phyloP scores from a whole-genome alignment of 2,888 invertebrate species.

The Chloromyia formosa region DNA sequence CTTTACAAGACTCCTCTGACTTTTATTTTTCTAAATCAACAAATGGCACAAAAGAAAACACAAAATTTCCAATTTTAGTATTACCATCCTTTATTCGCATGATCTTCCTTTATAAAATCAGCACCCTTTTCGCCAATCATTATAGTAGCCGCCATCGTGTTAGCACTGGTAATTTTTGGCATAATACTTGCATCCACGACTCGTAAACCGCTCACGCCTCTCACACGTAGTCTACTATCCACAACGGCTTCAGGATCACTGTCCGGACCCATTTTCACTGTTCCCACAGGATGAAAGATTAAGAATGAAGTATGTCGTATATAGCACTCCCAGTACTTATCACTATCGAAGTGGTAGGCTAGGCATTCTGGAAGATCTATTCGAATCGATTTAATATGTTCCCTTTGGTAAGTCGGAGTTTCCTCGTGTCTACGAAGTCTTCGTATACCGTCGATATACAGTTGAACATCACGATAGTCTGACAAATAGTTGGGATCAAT shows the following conservation, averaged over 20 bases:
- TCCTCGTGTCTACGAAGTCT: slow-evolving; percentile 60
- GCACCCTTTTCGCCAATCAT: slow-evolving; percentile 75
- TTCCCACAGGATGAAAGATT: slow-evolving; percentile 77
- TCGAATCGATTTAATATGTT: slow-evolving; percentile 66
- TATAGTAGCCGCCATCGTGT: slow-evolving; percentile 70
- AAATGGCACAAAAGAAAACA: too few relatives aligned
- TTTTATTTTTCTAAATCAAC: too few relatives aligned
- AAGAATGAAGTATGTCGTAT: slow-evolving; percentile 80
- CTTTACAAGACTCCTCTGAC: too few relatives aligned
- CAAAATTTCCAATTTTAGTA: too few relatives aligned
- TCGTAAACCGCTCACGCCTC: slow-evolving; percentile 66
- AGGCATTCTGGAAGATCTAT: slow-evolving; percentile 84
- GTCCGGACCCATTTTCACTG: slow-evolving; percentile 70
- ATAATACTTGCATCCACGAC: slow-evolving; percentile 75
- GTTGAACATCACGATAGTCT: slow-evolving; percentile 65
- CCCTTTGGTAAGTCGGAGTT: slow-evolving; percentile 59
- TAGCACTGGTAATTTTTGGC: slow-evolving; percentile 71
- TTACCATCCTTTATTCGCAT: neutral
- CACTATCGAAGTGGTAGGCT: slow-evolving; percentile 72
- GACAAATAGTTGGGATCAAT: slow-evolving; percentile 71
- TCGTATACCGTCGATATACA: slow-evolving; percentile 59
- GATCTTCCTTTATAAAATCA: slow-evolving; percentile 69
- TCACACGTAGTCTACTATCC: slow-evolving; percentile 67
- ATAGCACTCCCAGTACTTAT: slow-evolving; percentile 88
- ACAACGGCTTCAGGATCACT: slow-evolving; percentile 66